Conservation (phyloP, 1,140 invertebrate genomes). For the Bombus huntii region DNA sequence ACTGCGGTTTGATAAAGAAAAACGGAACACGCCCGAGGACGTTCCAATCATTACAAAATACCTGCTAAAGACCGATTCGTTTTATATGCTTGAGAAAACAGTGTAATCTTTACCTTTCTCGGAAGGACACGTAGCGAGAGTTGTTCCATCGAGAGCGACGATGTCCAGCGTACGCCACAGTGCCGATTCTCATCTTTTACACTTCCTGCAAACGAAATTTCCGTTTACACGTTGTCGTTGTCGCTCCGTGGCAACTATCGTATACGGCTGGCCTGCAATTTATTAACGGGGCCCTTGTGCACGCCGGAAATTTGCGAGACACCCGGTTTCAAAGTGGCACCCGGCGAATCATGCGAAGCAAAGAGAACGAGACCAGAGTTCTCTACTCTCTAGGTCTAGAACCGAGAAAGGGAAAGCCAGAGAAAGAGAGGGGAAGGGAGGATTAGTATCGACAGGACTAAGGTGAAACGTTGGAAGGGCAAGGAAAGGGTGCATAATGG, state of each 20-base stretch:
- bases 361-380: not conserved
- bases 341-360: slow-evolving; percentile 10
- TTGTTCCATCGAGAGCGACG: not conserved
- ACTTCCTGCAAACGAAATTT: slow-evolving; percentile 20
- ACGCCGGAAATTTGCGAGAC: slow-evolving; percentile 5
- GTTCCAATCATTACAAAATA: too few relatives aligned
- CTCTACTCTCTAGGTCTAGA: not conserved
- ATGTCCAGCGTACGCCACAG: not conserved
- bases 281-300: slow-evolving; percentile 9
- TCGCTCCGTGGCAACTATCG: not conserved
- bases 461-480: slow-evolving; percentile 21
- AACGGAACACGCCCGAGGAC: too few relatives aligned
- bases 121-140: too few relatives aligned
- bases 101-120: not conserved
- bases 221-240: not conserved
- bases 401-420: not conserved
- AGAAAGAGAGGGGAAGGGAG: not conserved
- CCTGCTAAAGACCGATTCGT: too few relatives aligned
- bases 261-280: not conserved
- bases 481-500: slow-evolving; percentile 28
- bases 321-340: not conserved
- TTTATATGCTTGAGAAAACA: not conserved
- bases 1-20: too few relatives aligned
- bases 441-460: slow-evolving; percentile 35
- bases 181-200: not conserved